Conservation (phyloP, 2,113 vertebrate genomes). For the Trichechus manatus region DNA sequence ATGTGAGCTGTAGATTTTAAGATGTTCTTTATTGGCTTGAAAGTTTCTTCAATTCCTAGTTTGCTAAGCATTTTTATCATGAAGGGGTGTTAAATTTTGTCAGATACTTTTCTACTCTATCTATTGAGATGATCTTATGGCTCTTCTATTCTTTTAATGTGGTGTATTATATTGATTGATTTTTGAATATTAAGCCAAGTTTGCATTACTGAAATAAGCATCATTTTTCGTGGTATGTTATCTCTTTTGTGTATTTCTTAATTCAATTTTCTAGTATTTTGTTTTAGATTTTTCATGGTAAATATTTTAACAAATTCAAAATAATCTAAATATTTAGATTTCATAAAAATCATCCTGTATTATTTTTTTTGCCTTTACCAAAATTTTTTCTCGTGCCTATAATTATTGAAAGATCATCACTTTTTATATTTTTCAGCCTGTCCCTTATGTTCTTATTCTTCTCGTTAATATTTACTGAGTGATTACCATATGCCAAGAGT, state of each 20-base stretch:
- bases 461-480: background rate
- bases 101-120: background rate
- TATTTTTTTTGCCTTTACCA: background rate
- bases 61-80: background rate
- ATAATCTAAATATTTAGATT: background rate
- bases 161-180: background rate
- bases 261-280: background rate
- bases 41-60: background rate
- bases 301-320: conserved; percentile 3
- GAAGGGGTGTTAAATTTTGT: background rate
- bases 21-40: background rate
- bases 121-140: background rate
- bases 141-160: background rate
- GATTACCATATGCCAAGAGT: background rate
- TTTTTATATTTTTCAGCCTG: background rate
- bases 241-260: background rate
- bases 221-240: background rate
- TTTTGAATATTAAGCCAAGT: background rate
- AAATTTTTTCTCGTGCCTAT: background rate
- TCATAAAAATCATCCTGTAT: background rate
- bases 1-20: background rate
- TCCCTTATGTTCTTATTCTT: background rate
- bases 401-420: background rate
- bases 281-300: background rate
- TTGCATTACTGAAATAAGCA: background rate